Evolutionary conservation across 2,113 vertebrate genomes (phyloP), one percentile per base, ranked within the genome.

Genomic region (Pseudorectes ferrugineus): DNA sequence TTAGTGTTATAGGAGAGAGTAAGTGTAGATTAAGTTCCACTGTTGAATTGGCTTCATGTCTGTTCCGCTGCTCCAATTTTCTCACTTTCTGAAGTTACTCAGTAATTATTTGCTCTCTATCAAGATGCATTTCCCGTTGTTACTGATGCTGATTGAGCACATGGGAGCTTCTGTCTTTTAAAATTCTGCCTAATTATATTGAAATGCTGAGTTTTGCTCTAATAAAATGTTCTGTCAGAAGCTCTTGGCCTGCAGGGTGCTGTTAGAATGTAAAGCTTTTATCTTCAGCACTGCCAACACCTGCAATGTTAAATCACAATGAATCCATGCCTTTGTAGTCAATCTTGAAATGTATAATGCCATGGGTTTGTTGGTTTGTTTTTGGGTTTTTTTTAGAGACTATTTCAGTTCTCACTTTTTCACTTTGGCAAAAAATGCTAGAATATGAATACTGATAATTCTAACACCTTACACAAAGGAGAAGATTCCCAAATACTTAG

Each of bases 181-280:
- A 55, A 55, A 67, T 72, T 81, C 10, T 46, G 85, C 85, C 49
- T 80, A 84, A 89, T 58, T 89, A 48, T 81, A 77, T 66, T 97
- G 93, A 97, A 95, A 68, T 35, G 11, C 61, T 82, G 63, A 89
- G 48, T 96, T 96, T 65, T 93, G 10, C 95, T 96, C 93, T 97
- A 94, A 98, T 97, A 88, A 94, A 96, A 67, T 25, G 35, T 92
- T 95, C 85, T 97, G 36, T 87, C 96, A 97, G 95, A 96, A 95
- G 54, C 68, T 93, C 88, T 92, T 97, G 96, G 88, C 84, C 96
- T 97, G 67, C 95, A 96, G 96, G 95, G 88, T 29, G 12, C 86
- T 78, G 59, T 87, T 93, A 88, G 87, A 92, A 98, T 96, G 74
- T 93, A 95, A 96, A 93, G 79, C 35, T 66, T 54, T 73, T 68